Base-by-base conservation (phyloP, 1,140 invertebrate genomes). In the Mylabris phalerata region DNA sequence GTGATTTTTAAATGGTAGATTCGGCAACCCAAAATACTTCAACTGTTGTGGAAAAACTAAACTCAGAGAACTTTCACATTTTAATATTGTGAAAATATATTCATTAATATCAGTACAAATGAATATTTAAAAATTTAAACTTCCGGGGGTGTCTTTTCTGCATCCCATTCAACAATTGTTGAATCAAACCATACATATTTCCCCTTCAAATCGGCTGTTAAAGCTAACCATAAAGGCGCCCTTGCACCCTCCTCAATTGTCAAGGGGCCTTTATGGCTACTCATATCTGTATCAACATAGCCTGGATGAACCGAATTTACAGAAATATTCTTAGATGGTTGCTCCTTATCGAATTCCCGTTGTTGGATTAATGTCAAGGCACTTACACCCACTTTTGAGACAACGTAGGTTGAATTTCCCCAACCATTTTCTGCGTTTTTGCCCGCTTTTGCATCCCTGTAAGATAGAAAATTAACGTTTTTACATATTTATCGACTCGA, bases 201-300 rank as follows among this genome's bases (percentile, higher is more conserved):
- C 19, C 75, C 77, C 39, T 75, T 76, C 42, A 77, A 61, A 41
- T 71, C 49, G 11, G 70, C 67, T 27, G 77, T 63, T 9, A 78
- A 61, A 11, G 76, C 74, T n/a, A 72, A 54, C 56, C 66, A 78
- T 27, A 77, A 50, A 10, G 76, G 67, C 4, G 66, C 69, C 57
- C 62, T 44, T 3, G 76, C 77, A 9, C 84, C 86, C 76, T 87
- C 64, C 46, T 87, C 84, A 48, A 81, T 77, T 3, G 79, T 84
- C 25, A 84, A 71, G 2, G 62, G 51, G 25, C 87, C 86, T 67
- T 79, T 82, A 54, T 85, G 80, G 50, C 74, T 80, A 2, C 77
- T 80, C 85, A 89, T 85, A 66, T 88, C 84, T 2, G 87, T 89
- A 55, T 81, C 77, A 3, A 89, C 86, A 73, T 85, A 87, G 24